Conservation (phyloP, 2,113 vertebrate genomes). For the Macquaria ambigua region DNA sequence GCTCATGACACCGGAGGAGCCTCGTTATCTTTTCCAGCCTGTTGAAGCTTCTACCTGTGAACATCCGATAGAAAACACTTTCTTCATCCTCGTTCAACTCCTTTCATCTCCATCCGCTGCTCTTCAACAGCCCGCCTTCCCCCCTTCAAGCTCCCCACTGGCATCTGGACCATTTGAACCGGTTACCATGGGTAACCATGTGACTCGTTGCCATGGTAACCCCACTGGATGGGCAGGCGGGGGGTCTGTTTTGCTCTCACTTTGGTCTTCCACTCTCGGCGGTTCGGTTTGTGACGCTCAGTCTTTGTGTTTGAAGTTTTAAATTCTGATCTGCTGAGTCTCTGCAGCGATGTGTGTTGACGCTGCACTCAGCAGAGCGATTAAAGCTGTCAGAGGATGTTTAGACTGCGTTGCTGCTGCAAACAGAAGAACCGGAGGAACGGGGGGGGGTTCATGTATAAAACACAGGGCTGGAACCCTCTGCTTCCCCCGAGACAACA, state of each 20-base stretch:
- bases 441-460: background rate
- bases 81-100: background rate
- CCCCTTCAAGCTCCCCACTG: conserved; percentile 18
- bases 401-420: background rate
- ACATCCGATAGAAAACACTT: background rate
- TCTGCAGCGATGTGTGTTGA: background rate
- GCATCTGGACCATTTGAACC: conserved; percentile 52
- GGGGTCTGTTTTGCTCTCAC: background rate
- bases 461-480: conserved; percentile 7
- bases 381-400: background rate
- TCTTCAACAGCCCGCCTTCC: background rate
- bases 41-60: no score
- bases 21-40: background rate
- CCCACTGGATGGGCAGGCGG: conserved; percentile 16
- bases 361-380: background rate
- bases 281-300: background rate
- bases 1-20: background rate
- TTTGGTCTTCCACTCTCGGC: background rate
- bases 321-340: no score
- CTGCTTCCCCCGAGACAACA: conserved; percentile 18
- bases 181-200: conserved; percentile 52
- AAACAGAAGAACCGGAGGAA: background rate
- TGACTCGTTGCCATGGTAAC: conserved; percentile 67
- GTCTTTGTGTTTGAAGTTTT: conserved; percentile 14
- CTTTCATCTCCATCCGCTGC: background rate